Evolutionary conservation across 2,113 vertebrate species (phyloP).

Genomic region (Puffinus mauretanicus): DNA sequence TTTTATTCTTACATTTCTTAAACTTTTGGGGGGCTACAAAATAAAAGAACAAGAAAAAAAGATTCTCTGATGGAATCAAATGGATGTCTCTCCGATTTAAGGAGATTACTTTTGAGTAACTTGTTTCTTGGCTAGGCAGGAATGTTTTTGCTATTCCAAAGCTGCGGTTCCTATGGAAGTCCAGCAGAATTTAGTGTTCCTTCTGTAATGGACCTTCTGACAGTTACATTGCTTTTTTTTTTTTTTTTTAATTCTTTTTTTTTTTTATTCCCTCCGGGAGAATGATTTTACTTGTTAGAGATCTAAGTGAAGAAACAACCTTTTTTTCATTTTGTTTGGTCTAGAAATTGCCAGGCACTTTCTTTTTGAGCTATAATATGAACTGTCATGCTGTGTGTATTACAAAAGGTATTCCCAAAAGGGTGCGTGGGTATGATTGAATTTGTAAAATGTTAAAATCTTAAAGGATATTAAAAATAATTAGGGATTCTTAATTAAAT

Average conservation of each 20-base stretch:
- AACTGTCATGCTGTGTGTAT: neutral
- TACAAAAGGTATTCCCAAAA: neutral
- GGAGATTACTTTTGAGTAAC: neutral
- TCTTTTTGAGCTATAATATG: neutral
- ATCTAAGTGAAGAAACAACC: neutral
- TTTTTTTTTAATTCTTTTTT: neutral
- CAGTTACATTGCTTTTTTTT: neutral
- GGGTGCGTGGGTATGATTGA: neutral
- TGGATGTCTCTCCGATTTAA: neutral
- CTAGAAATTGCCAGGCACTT: neutral
- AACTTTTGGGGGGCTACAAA: neutral
- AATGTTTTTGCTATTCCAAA: neutral
- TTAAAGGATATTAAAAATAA: neutral
- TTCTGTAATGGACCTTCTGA: neutral
- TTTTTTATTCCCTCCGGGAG: neutral
- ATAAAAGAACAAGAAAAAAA: neutral
- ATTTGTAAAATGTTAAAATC: neutral
- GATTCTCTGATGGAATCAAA: neutral
- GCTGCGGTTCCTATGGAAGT: rapidly evolving
- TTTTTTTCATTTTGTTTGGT: neutral
- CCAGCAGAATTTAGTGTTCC: neutral
- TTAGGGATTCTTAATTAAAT: neutral
- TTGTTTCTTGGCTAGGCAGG: neutral
- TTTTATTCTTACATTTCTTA: neutral
- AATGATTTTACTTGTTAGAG: neutral